Base-by-base conservation (phyloP, 2,113 vertebrate species). In the Jaculus jaculus region DNA sequence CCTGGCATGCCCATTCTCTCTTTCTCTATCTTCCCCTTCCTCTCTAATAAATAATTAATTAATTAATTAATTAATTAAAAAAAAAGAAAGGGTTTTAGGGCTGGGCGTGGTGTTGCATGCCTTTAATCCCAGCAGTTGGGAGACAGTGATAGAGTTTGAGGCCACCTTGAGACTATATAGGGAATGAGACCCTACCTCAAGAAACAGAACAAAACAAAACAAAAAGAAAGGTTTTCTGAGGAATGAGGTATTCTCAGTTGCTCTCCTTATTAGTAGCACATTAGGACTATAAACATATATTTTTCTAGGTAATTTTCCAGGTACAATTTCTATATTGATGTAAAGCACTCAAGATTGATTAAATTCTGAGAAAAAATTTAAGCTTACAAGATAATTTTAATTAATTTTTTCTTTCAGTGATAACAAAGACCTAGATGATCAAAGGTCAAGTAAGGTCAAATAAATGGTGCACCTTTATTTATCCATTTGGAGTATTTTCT, bases 371-470 rank as follows among this genome's bases (percentile, higher is more conserved):
- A 94, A 77, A 75, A 77, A 68, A 47, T 39, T 20, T 74, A 82
- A 83, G 51, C 7, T 26, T 83, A 7, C 34, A 74, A 90, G 60
- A 60, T 11, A 88, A 54, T 74, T 86, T 96, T 94, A 87, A 82
- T 71, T 42, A 83, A 28, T 15, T 94, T 93, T 91, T 26, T 92
- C 83, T 60, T 86, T 23, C 63, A 63, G 26, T 21, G 90, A 37
- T 37, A 87, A 30, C 7, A 80, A 37, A 34, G 51, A 47, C 30
- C 77, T 68, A 74, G 81, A 63, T 74, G 1, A 66, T 24, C 5
- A 5, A 28, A 32, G 17, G n/a, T 13, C 66, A 82, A 72, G 30
- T 61, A 42, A 61, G 18, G 42, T 37, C 63, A 89, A 65, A 11
- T 68, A 63, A 78, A 83, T 39, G 24, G 30, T 0, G 77, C 21